A percentile compares a stretch with the other conserved stretches of the same genome.
Conservation (phyloP, 92 coral and sea anemone species). For the Anthopleura xanthogrammica region DNA sequence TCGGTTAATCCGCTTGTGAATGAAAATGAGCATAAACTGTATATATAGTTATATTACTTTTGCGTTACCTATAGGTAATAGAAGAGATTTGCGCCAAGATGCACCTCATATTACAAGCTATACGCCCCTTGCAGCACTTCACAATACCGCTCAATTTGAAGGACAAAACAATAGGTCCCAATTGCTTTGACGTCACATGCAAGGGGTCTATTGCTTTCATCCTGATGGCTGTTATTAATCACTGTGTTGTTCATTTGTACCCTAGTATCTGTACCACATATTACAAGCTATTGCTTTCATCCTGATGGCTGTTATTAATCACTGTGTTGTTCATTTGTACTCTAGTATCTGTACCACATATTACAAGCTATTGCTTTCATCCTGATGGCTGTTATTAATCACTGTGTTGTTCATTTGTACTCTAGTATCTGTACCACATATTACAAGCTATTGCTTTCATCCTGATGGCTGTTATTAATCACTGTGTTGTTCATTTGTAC, state of each 20-base stretch:
- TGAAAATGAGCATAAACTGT: no score
- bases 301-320: constrained; percentile 23
- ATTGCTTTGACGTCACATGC: no score
- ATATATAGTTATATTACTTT: no score
- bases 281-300: constrained; percentile 88
- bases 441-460: constrained; percentile 88
- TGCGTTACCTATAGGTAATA: no score
- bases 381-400: constrained; percentile 23
- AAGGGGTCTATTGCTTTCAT: constrained; percentile 18
- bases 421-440: constrained; percentile 84
- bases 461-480: constrained; percentile 23
- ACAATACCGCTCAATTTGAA: no score
- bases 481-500: background rate
- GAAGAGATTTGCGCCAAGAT: no score
- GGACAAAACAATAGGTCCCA: no score
- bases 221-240: background rate
- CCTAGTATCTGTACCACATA: constrained; percentile 84
- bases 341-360: constrained; percentile 84
- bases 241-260: background rate
- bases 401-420: background rate
- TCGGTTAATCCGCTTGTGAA: no score
- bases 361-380: constrained; percentile 88
- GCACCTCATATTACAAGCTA: constrained; percentile 64
- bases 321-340: background rate
- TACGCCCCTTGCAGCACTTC: no score